Conservation (phyloP, 2,888 invertebrate species). For the Allacma fusca region DNA sequence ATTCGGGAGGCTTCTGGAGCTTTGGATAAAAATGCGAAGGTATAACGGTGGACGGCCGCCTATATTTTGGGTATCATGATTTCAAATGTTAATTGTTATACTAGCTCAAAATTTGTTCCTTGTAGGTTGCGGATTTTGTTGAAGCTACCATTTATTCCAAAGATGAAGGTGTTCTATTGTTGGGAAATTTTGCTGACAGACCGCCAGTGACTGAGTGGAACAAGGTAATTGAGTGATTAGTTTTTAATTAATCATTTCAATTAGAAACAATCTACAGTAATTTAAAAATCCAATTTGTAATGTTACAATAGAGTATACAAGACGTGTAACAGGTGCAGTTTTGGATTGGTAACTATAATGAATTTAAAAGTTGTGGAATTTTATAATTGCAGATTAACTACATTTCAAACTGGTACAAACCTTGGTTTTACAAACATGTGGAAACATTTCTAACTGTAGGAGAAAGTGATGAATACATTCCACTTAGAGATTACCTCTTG, state of each 20-base stretch:
- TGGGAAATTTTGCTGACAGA: conserved; percentile 72
- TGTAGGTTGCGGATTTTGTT: conserved; percentile 69
- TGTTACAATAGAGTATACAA: no score
- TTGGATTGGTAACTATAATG: no score
- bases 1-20: conserved; percentile 72
- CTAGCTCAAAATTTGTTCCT: background rate
- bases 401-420: conserved; percentile 74
- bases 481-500: conserved; percentile 72
- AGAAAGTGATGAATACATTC: conserved; percentile 70
- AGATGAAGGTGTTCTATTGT: conserved; percentile 73
- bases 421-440: conserved; percentile 75
- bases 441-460: conserved; percentile 68
- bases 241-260: no score
- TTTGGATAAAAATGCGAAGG: conserved; percentile 63
- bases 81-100: background rate
- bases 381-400: conserved; percentile 65
- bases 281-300: no score
- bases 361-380: no score
- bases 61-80: background rate
- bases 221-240: conserved; percentile 48
- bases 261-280: no score
- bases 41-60: no score
- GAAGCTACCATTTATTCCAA: conserved; percentile 74
- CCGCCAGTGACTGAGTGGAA: conserved; percentile 64
- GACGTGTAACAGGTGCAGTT: no score